A percentile compares a stretch with the other conserved stretches of the same genome.
Evolutionary conservation across 2,888 invertebrate genomes (phyloP).

Genomic region (Keiferia lycopersicella): DNA sequence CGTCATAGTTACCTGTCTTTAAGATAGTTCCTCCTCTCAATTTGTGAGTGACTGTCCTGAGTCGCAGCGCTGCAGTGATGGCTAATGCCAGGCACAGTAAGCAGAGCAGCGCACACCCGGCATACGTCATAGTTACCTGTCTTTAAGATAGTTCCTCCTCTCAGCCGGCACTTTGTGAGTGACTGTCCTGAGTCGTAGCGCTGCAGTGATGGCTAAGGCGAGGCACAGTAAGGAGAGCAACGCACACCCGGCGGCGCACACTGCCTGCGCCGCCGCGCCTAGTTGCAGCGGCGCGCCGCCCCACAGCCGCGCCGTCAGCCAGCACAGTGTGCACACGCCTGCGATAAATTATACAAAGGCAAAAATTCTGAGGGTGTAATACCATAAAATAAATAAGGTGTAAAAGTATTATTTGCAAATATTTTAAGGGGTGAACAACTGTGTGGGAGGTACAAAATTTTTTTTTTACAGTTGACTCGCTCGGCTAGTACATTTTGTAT

Average conservation of each 20-base stretch:
- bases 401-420: too few relatives aligned
- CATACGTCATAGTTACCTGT: constrained; percentile 65
- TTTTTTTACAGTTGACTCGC: too few relatives aligned
- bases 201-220: constrained; percentile 85
- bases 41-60: constrained; percentile 81
- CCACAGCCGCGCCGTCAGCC: constrained; percentile 84
- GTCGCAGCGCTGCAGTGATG: constrained; percentile 83
- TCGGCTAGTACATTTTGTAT: too few relatives aligned
- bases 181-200: constrained; percentile 81
- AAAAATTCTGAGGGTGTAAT: too few relatives aligned
- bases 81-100: constrained; percentile 86
- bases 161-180: constrained; percentile 82
- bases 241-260: constrained; percentile 85
- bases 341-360: constrained; percentile 22
- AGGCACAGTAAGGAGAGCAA: constrained; percentile 85
- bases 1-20: constrained; percentile 70
- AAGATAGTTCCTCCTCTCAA: constrained; percentile 79
- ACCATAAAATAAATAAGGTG: too few relatives aligned
- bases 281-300: constrained; percentile 82
- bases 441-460: too few relatives aligned
- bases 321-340: constrained; percentile 85
- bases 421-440: too few relatives aligned
- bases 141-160: constrained; percentile 77
- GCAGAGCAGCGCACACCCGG: constrained; percentile 46
- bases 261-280: constrained; percentile 81